Conservation (phyloP, 2,797 vertebrate genomes). For the Aselliscus stoliczkanus region DNA sequence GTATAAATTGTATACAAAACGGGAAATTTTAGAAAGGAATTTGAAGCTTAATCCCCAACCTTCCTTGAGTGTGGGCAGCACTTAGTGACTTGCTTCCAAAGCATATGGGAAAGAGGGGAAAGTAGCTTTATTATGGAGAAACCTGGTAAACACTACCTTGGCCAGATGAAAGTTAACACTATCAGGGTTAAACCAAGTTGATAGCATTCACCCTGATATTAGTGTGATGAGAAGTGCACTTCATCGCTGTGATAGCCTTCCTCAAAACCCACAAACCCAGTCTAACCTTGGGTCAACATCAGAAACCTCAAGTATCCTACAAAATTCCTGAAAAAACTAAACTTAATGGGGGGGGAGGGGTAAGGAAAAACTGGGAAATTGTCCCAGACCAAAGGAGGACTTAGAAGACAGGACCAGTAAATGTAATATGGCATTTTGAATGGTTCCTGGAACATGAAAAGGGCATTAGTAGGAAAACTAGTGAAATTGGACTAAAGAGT, state of each 20-base stretch:
- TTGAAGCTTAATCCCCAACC: not conserved
- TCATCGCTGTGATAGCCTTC: not conserved
- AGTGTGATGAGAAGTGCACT: not conserved
- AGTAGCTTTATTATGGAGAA: not conserved
- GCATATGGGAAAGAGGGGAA: not conserved
- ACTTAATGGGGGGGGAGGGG: not conserved
- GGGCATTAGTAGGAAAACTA: not conserved
- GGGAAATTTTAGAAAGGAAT: not conserved
- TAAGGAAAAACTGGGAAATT: not conserved
- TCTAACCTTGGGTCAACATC: not conserved
- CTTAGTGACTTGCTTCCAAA: conserved; percentile 16
- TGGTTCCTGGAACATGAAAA: not conserved
- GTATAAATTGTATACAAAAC: not conserved
- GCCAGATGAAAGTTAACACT: not conserved
- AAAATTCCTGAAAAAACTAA: not conserved
- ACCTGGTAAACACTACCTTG: not conserved
- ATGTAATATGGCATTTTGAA: not conserved
- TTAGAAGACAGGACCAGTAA: not conserved
- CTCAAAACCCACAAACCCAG: not conserved
- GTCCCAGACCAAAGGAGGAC: not conserved
- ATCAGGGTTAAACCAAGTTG: not conserved
- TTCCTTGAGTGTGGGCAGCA: not conserved
- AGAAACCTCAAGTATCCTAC: not conserved
- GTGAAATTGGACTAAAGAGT: not conserved
- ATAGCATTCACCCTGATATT: not conserved